Conservation (phyloP, 2,113 vertebrate species). For the Rhizomys pruinosus region DNA sequence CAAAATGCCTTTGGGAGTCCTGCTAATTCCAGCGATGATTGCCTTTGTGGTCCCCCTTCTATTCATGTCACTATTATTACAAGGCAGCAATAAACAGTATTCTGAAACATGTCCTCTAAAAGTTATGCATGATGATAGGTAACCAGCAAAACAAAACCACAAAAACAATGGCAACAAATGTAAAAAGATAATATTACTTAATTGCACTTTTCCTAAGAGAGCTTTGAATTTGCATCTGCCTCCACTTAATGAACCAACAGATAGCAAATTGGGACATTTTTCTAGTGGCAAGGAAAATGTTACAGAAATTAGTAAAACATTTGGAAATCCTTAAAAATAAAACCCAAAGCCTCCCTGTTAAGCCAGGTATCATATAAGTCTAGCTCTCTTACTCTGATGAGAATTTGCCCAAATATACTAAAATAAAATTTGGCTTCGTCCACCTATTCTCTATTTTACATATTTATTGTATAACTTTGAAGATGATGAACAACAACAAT, state of each 20-base stretch:
- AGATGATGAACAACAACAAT: not conserved
- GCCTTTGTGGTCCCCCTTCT: fast-evolving
- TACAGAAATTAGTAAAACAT: not conserved
- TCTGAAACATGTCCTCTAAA: not conserved
- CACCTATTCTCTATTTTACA: not conserved
- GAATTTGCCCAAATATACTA: not conserved
- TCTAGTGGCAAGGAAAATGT: not conserved
- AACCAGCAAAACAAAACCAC: not conserved
- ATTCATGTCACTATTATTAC: not conserved
- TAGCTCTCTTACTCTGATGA: no score
- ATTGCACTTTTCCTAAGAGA: not conserved
- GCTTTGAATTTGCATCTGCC: not conserved
- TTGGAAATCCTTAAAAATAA: not conserved
- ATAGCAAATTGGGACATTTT: not conserved
- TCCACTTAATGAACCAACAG: no score
- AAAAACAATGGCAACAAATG: not conserved
- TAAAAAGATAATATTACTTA: not conserved
- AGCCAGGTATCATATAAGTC: not conserved
- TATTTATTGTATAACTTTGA: not conserved
- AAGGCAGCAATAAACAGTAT: not conserved
- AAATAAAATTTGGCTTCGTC: not conserved
- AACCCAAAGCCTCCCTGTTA: not conserved
- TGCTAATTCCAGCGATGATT: no score
- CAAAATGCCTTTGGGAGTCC: not conserved
- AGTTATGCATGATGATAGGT: not conserved